Conservation (phyloP, 2,888 invertebrate genomes). For the Aphodius granarius region DNA sequence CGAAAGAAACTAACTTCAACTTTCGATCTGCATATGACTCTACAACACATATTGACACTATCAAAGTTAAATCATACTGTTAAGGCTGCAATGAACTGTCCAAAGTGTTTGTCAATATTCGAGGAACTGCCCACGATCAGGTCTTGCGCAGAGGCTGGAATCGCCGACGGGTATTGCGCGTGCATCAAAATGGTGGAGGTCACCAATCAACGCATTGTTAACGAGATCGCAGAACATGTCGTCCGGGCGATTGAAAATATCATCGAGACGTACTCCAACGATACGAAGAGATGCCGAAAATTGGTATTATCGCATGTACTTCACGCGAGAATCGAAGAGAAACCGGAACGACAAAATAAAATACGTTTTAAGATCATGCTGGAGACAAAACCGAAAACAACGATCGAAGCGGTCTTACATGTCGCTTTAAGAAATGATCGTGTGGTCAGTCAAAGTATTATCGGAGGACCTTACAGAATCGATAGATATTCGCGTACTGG, state of each 20-base stretch:
- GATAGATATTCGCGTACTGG: neutral
- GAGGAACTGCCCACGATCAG: constrained; percentile 58
- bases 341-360: constrained; percentile 41
- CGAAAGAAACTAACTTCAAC: constrained; percentile 71
- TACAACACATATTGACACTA: constrained; percentile 64
- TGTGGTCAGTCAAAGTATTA: neutral
- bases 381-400: constrained; percentile 65
- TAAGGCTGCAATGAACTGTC: constrained; percentile 58
- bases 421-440: neutral
- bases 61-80: constrained; percentile 49
- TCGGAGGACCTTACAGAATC: neutral
- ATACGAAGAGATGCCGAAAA: constrained; percentile 42
- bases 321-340: constrained; percentile 39
- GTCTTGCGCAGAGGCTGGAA: constrained; percentile 67
- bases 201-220: constrained; percentile 55
- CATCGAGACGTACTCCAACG: constrained; percentile 13
- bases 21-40: constrained; percentile 75
- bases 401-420: constrained; percentile 71
- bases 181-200: constrained; percentile 60
- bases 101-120: constrained; percentile 67
- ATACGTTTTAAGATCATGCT: constrained; percentile 72
- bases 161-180: constrained; percentile 74
- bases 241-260: constrained; percentile 43
- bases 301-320: constrained; percentile 42
- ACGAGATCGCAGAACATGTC: constrained; percentile 56